Conservation (phyloP, 2,888 invertebrate species). For the Caenorhabditis macrosperma region DNA sequence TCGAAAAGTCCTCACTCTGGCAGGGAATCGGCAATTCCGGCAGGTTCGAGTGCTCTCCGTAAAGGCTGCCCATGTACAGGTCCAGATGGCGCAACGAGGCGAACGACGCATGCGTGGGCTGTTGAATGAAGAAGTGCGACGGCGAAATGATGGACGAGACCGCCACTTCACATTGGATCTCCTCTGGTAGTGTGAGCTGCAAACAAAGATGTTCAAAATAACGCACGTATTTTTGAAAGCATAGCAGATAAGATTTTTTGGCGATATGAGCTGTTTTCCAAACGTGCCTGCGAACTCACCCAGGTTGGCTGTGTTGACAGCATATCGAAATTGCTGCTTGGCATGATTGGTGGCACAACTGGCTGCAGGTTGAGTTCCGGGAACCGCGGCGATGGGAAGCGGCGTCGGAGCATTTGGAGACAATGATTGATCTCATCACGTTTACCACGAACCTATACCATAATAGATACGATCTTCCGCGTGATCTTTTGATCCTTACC, state of each 20-base stretch:
- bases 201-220: conserved; percentile 52
- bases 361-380: conserved; percentile 80
- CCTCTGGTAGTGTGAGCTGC: conserved; percentile 90
- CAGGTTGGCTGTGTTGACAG: conserved; percentile 71
- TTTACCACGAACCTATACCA: conserved; percentile 73
- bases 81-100: conserved; percentile 83
- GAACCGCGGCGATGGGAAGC: conserved; percentile 79
- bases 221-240: too few relatives aligned
- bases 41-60: conserved; percentile 85
- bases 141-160: conserved; percentile 91
- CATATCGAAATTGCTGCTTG: conserved; percentile 64
- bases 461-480: not conserved
- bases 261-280: not conserved
- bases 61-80: conserved; percentile 87
- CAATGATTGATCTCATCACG: conserved; percentile 79
- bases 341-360: conserved; percentile 77
- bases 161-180: conserved; percentile 93
- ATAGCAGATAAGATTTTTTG: too few relatives aligned
- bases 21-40: conserved; percentile 89
- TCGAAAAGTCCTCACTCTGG: conserved; percentile 84
- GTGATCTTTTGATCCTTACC: conserved; percentile 54
- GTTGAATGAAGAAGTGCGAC: conserved; percentile 93
- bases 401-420: conserved; percentile 75
- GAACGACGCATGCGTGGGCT: conserved; percentile 94
- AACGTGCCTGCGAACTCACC: conserved; percentile 55